phyloP scores from a whole-genome alignment of 2,113 vertebrate species.

The Oreotragus oreotragus region DNA sequence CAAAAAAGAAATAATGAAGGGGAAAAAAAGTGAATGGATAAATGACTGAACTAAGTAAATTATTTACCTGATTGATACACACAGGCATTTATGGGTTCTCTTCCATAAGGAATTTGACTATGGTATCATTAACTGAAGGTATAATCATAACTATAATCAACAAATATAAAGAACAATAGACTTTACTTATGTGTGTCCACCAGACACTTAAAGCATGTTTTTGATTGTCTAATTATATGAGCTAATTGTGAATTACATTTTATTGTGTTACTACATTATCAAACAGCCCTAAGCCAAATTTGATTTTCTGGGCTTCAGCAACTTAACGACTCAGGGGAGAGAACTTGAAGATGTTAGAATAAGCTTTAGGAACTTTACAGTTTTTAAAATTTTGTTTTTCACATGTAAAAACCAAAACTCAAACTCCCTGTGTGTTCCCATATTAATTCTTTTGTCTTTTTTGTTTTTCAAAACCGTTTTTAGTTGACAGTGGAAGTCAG shows the following conservation, averaged over 20 bases:
- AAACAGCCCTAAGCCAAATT: slow-evolving; percentile 42
- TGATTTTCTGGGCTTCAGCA: slow-evolving; percentile 59
- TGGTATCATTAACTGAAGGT: background rate
- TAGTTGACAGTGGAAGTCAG: background rate
- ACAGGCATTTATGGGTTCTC: background rate
- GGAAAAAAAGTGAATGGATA: background rate
- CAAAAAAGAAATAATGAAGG: background rate
- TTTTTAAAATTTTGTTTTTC: slow-evolving; percentile 50
- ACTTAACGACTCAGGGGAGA: slow-evolving; percentile 49
- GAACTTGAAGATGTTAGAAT: slow-evolving; percentile 15
- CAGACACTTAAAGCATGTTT: background rate
- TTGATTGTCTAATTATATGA: slow-evolving; percentile 48
- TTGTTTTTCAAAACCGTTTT: slow-evolving; percentile 41
- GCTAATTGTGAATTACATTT: slow-evolving; percentile 60
- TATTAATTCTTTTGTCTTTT: slow-evolving; percentile 31
- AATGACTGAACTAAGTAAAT: background rate
- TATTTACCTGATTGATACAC: background rate
- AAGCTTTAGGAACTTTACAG: slow-evolving; percentile 3
- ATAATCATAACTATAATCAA: background rate
- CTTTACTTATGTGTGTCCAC: background rate
- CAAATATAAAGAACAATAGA: background rate
- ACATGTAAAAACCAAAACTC: slow-evolving; percentile 49
- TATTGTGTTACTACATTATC: slow-evolving; percentile 38
- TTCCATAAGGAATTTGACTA: background rate
- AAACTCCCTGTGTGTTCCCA: slow-evolving; percentile 29